Conservation (phyloP, 2,888 invertebrate genomes). For the Anarsia innoxiella region DNA sequence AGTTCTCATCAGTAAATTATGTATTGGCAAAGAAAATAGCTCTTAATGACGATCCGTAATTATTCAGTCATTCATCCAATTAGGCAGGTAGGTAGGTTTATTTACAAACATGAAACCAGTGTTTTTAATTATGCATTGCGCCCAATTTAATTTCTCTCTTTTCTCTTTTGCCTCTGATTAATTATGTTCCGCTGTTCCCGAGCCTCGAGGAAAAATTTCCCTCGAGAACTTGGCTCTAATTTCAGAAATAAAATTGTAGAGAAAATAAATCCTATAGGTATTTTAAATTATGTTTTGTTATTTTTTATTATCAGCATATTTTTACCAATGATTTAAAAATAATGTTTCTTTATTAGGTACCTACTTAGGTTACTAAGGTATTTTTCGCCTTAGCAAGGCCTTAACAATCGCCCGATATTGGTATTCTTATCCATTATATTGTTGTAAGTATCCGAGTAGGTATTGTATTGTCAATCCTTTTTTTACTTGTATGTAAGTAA, state of each 20-base stretch:
- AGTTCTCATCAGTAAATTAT: too few species aligned
- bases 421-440: too few species aligned
- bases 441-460: too few species aligned
- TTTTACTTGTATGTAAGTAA: too few species aligned
- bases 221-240: constrained; percentile 45
- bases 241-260: constrained; percentile 39
- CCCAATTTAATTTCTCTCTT: constrained; percentile 31
- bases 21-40: too few species aligned
- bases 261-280: too few species aligned
- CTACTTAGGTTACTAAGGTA: constrained; percentile 12
- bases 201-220: constrained; percentile 68
- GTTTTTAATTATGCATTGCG: constrained; percentile 13
- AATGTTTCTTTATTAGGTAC: constrained; percentile 7
- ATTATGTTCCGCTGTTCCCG: constrained; percentile 42
- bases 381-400: not conserved
- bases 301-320: not conserved
- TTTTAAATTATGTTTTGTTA: not conserved
- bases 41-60: too few species aligned
- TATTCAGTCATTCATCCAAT: not conserved
- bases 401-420: too few species aligned
- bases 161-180: constrained; percentile 39
- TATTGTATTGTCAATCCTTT: too few species aligned
- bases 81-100: constrained; percentile 23
- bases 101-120: not conserved
- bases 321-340: not conserved